phyloP scores from a whole-genome alignment of 2,113 vertebrate species.

The Sinocyclocheilus anophthalmus region DNA sequence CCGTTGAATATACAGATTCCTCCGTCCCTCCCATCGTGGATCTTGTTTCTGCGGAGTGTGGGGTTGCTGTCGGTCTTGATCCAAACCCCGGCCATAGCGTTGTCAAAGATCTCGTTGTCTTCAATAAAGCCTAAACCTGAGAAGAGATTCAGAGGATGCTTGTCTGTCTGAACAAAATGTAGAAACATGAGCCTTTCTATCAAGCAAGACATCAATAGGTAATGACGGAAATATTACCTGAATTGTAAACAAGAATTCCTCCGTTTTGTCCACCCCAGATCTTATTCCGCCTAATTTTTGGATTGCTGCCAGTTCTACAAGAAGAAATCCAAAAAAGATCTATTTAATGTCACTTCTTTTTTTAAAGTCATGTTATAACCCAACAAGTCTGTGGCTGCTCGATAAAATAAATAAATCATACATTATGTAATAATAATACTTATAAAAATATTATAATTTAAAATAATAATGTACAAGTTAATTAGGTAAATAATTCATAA shows the following conservation, averaged over 20 bases:
- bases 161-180: not conserved
- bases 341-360: not conserved
- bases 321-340: not conserved
- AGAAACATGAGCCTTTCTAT: not conserved
- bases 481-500: too few relatives aligned
- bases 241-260: constrained; percentile 98
- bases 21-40: constrained; percentile 96
- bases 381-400: not conserved
- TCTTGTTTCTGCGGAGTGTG: constrained; percentile 97
- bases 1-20: constrained; percentile 99
- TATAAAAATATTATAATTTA: too few relatives aligned
- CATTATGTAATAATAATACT: too few relatives aligned
- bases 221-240: constrained; percentile 75
- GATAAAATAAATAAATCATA: not conserved
- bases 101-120: constrained; percentile 99
- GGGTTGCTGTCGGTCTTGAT: constrained; percentile 99
- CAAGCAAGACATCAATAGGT: not conserved
- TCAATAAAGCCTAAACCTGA: constrained; percentile 96
- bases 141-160: constrained; percentile 21
- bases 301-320: constrained; percentile 95
- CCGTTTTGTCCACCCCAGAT: constrained; percentile 99
- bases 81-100: constrained; percentile 99
- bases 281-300: constrained; percentile 97
- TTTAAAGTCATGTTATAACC: not conserved
- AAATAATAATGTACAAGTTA: too few relatives aligned